Evolutionary conservation across 2,113 vertebrate genomes (phyloP), one percentile per base, ranked within the genome.

Genomic region (Colistium nudipinnis): DNA sequence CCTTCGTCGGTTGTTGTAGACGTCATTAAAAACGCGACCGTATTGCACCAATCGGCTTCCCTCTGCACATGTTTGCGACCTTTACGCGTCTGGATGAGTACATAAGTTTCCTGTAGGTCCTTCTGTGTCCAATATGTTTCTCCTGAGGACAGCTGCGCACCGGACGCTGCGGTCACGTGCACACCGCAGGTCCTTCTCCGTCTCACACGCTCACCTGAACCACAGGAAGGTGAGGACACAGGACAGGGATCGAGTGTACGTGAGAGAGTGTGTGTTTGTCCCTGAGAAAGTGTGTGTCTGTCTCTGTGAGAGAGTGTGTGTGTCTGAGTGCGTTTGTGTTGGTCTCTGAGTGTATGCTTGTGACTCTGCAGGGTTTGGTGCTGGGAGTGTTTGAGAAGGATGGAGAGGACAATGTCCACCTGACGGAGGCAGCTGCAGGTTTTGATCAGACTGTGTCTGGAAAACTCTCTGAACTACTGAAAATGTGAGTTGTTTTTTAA

Each of bases 351-450:
- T 16, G 30, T 49, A 1, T 14, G 0, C 57, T 25, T 73, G 30
- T 61, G 31, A 33, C 10, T 33, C 6, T 54, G 7, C 55, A 99
- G 97, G 97, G 97, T 56, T 92, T 99, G 36, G 92, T 99, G 63
- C 86, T 99, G 49, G 97, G 97, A 39, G 85, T 95, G 53, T 98
- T 97, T 88, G 92, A 93, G 16, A 91, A 88, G 67, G 93, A 94
- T 14, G 92, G 93, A 74, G 92, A 94, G 8, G 92, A 88, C 6
- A 61, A 31, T 6, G 9, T 88, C 30, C 90, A 90, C 33, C 87
- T 99, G 52, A 98, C 97, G 2, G 90, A 90, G 13, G 92, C 95
- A 0, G 96, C 94, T 8, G 93, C 94, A 51, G 84, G 72, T 24
- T 95, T 99, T 45, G 91, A 98, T 80, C 90, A 84, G 24, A 84